Conservation (phyloP, 2,113 vertebrate genomes). For the mouse (Mus musculus) region GRCm39 chr7:78997501-78998000, state of each 20-base stretch:
- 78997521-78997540: slow-evolving; percentile 34
- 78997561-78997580: not conserved
- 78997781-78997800: not conserved
- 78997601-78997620: not conserved
- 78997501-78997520: not conserved
- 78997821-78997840: not conserved
- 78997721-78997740: not conserved
- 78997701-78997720: not conserved
- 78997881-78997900: not conserved
- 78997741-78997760: not conserved
- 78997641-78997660: not conserved
- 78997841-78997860: not conserved
- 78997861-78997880: not conserved
- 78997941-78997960: not conserved
- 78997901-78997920: not conserved
- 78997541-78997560: slow-evolving; percentile 7
- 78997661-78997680: not conserved
- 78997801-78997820: not conserved
- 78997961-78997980: not conserved
- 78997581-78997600: not conserved
- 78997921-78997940: not conserved
- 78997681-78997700: not conserved
- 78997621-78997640: not conserved
- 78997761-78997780: not conserved
- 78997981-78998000: not conserved